A percentile compares a stretch with the other conserved stretches of the same genome.
Conservation (phyloP, 2,113 vertebrate species). For the Gallinago media region DNA sequence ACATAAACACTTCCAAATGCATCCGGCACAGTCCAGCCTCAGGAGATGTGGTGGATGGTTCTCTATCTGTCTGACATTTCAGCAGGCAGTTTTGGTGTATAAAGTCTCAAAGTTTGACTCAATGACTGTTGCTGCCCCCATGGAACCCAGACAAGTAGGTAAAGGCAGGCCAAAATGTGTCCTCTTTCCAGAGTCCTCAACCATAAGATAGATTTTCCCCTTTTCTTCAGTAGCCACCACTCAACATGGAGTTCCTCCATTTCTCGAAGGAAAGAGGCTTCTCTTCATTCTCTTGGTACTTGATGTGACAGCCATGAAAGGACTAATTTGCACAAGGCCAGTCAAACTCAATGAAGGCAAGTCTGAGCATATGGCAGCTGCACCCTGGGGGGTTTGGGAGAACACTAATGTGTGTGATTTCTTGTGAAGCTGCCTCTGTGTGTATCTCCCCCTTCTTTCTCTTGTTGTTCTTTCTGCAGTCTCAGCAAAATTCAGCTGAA, state of each 20-base stretch:
- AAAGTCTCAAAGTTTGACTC: not conserved
- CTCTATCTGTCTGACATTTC: not conserved
- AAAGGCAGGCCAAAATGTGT: not conserved
- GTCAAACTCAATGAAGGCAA: not conserved
- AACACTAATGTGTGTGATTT: not conserved
- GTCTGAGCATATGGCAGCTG: not conserved
- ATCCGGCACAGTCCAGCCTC: not conserved
- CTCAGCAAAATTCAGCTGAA: not conserved
- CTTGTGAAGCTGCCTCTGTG: not conserved
- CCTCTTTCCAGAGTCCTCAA: not conserved
- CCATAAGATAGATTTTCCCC: not conserved
- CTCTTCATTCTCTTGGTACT: not conserved
- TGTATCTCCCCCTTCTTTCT: not conserved
- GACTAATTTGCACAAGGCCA: not conserved
- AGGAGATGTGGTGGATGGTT: not conserved
- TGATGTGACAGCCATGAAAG: not conserved
- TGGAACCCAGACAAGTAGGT: not conserved
- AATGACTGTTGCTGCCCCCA: fast-evolving
- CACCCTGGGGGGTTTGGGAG: not conserved
- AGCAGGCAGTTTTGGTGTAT: not conserved
- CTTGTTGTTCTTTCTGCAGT: not conserved
- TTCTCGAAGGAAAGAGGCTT: not conserved
- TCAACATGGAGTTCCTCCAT: not conserved
- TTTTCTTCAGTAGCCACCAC: not conserved
- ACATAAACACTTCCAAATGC: not conserved